Conservation (phyloP, 2,113 vertebrate species). For the Eclectus roratus region DNA sequence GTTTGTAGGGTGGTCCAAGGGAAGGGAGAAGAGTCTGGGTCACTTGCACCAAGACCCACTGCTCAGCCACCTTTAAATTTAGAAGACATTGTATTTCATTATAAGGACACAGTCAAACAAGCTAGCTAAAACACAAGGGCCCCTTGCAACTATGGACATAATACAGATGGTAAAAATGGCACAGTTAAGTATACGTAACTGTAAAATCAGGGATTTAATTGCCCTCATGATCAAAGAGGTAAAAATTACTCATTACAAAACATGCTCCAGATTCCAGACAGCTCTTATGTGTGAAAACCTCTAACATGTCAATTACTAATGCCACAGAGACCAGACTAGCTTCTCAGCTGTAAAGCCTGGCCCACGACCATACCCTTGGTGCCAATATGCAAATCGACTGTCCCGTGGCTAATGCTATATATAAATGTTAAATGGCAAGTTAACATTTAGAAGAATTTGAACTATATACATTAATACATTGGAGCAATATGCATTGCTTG, state of each 20-base stretch:
- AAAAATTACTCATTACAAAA: neutral
- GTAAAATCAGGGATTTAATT: neutral
- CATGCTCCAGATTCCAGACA: neutral
- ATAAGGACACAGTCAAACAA: neutral
- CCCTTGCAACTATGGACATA: neutral
- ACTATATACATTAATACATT: neutral
- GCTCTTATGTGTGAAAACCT: neutral
- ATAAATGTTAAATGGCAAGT: neutral
- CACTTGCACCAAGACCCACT: neutral
- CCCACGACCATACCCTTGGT: neutral
- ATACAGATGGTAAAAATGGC: neutral
- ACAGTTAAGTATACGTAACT: neutral
- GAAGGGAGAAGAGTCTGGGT: neutral
- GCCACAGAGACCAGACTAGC: neutral
- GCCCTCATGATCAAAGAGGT: neutral
- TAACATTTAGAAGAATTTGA: neutral
- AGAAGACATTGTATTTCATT: neutral
- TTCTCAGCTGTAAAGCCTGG: neutral
- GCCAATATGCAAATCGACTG: neutral
- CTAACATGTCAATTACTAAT: neutral
- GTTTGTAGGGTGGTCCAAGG: neutral
- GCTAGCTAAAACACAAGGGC: neutral
- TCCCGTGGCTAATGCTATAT: neutral
- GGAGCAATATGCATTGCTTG: neutral
- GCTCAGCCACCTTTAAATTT: neutral